phyloP scores from a whole-genome alignment of 1,140 invertebrate species.

The Venturia canescens region DNA sequence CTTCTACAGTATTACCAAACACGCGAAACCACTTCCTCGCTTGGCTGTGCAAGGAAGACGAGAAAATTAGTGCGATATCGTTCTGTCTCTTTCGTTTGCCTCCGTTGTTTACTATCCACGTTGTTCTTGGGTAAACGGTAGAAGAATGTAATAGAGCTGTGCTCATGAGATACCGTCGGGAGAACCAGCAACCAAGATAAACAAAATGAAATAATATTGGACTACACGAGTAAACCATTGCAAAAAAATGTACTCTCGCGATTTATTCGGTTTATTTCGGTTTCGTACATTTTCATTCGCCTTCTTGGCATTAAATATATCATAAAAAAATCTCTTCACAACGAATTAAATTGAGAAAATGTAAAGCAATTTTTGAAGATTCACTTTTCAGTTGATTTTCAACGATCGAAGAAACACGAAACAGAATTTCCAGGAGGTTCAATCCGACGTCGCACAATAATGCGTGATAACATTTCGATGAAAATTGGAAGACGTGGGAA shows the following conservation, averaged over 20 bases:
- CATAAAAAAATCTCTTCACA: too few species aligned
- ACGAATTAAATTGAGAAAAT: too few species aligned
- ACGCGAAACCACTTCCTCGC: constrained; percentile 11
- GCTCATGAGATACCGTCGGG: not conserved
- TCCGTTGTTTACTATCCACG: not conserved
- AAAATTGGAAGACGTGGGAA: not conserved
- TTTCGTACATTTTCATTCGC: too few species aligned
- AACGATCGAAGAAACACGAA: not conserved
- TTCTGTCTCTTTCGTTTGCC: not conserved
- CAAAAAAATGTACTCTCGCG: too few species aligned
- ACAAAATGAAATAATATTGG: too few species aligned
- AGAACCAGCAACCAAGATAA: too few species aligned
- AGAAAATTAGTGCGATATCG: not conserved
- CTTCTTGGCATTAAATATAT: too few species aligned
- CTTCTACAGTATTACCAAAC: not conserved
- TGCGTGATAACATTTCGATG: not conserved
- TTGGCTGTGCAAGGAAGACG: not conserved
- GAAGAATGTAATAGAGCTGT: not conserved
- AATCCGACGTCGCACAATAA: not conserved
- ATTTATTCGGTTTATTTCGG: too few species aligned
- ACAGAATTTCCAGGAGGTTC: not conserved
- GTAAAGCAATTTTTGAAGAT: too few species aligned
- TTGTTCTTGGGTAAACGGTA: not conserved
- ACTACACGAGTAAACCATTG: too few species aligned
- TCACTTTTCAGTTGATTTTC: too few species aligned